Percentiles rank a stretch among this genome's conserved stretches.
Conservation (phyloP, 2,113 vertebrate genomes). For the Mesoclemmys tuberculata region DNA sequence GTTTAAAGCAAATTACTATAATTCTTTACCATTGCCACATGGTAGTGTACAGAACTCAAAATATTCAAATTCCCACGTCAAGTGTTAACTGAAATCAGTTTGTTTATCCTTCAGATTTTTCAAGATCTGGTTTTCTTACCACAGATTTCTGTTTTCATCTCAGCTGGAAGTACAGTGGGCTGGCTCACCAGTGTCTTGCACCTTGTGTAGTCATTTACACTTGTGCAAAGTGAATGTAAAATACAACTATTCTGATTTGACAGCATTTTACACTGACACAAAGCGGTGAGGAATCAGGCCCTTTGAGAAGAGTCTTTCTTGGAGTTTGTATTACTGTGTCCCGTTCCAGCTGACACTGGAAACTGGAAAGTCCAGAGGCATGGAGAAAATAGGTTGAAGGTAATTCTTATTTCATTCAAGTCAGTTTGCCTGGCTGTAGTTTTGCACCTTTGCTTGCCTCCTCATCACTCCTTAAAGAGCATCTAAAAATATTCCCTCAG, state of each 20-base stretch:
- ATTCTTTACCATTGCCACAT: not conserved
- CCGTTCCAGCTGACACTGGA: not conserved
- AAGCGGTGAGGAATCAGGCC: not conserved
- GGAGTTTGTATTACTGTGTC: not conserved
- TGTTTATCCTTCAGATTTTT: not conserved
- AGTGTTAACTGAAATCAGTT: not conserved
- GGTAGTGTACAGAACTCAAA: not conserved
- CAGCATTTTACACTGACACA: not conserved
- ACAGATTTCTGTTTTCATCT: not conserved
- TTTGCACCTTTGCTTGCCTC: not conserved
- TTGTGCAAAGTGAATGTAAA: not conserved
- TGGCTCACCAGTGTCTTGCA: not conserved
- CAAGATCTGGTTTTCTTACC: not conserved
- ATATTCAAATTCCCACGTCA: accelerated
- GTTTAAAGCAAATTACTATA: not conserved
- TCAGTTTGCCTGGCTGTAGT: not conserved
- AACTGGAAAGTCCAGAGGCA: not conserved
- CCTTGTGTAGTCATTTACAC: not conserved
- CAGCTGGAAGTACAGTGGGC: not conserved
- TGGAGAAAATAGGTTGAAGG: not conserved
- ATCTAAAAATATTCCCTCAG: conserved; percentile 1
- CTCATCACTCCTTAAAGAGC: conserved; percentile 15
- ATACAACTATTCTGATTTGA: not conserved
- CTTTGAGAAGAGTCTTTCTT: not conserved
- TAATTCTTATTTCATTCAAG: conserved; percentile 19